Conservation (phyloP, 2,113 vertebrate genomes). For the Coregonus clupeaformis region DNA sequence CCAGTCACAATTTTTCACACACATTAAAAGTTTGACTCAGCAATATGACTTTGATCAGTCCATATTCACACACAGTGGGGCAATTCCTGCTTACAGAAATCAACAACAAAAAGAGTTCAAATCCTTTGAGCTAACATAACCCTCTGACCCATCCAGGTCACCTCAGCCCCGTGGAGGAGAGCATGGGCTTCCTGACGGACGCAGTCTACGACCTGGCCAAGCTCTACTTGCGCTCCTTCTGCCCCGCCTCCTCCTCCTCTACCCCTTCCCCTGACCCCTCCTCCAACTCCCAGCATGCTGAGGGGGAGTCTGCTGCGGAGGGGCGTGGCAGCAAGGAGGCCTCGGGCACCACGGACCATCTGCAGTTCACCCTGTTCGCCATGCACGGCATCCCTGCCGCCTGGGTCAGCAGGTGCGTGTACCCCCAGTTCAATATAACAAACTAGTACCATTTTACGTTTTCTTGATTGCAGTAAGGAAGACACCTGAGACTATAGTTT, state of each 20-base stretch:
- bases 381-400: conserved; percentile 85
- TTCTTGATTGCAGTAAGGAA: too few species aligned
- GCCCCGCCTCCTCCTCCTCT: conserved; percentile 46
- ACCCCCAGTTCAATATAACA: neutral
- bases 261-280: conserved; percentile 48
- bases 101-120: too few species aligned
- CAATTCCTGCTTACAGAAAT: neutral
- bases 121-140: neutral
- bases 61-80: too few species aligned
- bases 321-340: conserved; percentile 78
- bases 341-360: conserved; percentile 84
- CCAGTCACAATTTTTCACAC: neutral
- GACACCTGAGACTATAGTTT: too few species aligned
- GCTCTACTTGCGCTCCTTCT: conserved; percentile 81
- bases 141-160: conserved; percentile 46
- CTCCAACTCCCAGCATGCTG: conserved; percentile 37
- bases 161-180: conserved; percentile 77
- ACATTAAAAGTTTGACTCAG: too few species aligned
- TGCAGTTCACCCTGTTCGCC: conserved; percentile 92
- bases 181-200: conserved; percentile 77
- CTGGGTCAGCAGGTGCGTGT: conserved; percentile 90
- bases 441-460: too few species aligned
- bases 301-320: conserved; percentile 28
- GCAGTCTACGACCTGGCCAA: conserved; percentile 85
- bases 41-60: too few species aligned